Evolutionary conservation across 2,113 vertebrate species (phyloP).

Genomic region (Euleptes europaea): DNA sequence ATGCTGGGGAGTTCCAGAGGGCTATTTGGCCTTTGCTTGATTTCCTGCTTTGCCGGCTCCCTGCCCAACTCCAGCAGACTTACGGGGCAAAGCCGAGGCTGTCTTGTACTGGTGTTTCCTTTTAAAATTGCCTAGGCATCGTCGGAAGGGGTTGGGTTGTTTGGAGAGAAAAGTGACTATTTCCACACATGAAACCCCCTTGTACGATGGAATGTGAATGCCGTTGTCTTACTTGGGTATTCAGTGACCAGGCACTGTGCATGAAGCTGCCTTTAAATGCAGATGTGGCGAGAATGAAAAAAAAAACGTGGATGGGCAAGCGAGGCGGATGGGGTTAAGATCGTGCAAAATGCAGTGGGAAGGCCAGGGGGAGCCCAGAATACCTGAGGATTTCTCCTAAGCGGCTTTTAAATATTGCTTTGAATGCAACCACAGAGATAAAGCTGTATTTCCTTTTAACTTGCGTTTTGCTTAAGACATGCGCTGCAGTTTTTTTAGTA

Average conservation of each 20-base stretch:
- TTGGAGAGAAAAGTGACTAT: not conserved
- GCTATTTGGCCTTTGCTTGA: too few relatives aligned
- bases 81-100: too few relatives aligned
- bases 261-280: not conserved
- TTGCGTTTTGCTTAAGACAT: not conserved
- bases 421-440: not conserved
- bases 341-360: not conserved
- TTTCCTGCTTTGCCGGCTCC: too few relatives aligned
- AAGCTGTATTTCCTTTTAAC: not conserved
- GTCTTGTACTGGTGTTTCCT: not conserved
- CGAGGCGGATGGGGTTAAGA: not conserved
- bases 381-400: not conserved
- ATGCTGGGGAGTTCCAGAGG: too few relatives aligned
- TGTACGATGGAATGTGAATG: not conserved
- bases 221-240: not conserved
- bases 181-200: too few relatives aligned
- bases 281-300: not conserved
- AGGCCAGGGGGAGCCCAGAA: not conserved
- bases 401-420: not conserved
- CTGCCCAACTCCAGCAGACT: too few relatives aligned
- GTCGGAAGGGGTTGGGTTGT: not conserved
- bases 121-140: not conserved
- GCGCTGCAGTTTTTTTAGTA: not conserved
- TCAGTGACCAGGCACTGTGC: not conserved
- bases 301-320: not conserved